phyloP scores from a whole-genome alignment of 2,888 invertebrate genomes.

The Drosophila cognata region DNA sequence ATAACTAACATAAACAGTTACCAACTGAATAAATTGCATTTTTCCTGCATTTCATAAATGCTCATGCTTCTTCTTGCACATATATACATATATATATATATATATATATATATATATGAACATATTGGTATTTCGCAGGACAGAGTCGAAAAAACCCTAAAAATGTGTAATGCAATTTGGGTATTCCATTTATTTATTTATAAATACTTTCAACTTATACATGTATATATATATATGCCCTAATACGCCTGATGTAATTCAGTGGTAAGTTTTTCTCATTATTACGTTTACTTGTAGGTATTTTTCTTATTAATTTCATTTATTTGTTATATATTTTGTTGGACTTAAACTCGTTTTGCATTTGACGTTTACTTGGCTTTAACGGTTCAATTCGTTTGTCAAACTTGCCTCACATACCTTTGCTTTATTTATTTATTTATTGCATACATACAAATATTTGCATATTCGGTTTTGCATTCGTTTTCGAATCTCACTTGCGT shows the following conservation, averaged over 20 bases:
- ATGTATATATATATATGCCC: conserved; percentile 29
- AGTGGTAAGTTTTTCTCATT: conserved; percentile 52
- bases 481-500: conserved; percentile 36
- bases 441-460: conserved; percentile 7
- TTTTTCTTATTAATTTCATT: conserved; percentile 13
- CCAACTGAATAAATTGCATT: conserved; percentile 36
- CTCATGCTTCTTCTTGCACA: conserved; percentile 60
- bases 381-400: conserved; percentile 53
- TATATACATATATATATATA: conserved; percentile 36
- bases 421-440: conserved; percentile 14
- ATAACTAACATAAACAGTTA: conserved; percentile 3
- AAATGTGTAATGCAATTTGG: conserved; percentile 24
- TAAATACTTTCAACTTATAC: conserved; percentile 36
- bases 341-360: conserved; percentile 33
- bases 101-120: conserved; percentile 21
- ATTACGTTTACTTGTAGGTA: conserved; percentile 13
- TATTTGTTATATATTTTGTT: conserved; percentile 5
- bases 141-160: conserved; percentile 28
- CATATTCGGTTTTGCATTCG: conserved; percentile 29
- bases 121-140: conserved; percentile 22
- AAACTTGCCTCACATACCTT: conserved; percentile 38
- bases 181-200: conserved; percentile 39
- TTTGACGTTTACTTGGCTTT: conserved; percentile 39
- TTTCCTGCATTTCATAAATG: conserved; percentile 51
- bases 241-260: conserved; percentile 63